Evolutionary conservation across 2,888 invertebrate species (phyloP), one percentile per base, ranked within the genome.

Genomic region (Phasia obesa): DNA sequence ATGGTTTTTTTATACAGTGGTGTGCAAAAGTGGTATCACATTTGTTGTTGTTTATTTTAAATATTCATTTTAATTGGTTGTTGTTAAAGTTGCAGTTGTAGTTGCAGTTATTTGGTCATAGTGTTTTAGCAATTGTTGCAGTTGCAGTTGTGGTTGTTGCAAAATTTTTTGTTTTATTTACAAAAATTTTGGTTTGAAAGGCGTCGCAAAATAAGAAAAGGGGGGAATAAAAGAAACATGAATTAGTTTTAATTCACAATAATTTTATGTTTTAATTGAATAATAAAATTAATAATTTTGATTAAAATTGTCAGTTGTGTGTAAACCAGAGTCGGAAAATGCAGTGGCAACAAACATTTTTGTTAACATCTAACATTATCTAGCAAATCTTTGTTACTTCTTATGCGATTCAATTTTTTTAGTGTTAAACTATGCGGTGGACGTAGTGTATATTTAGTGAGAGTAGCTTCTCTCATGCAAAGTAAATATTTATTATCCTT

Each of bases 171-270:
- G 31, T 80, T 84, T 65, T 81, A 84, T 85, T 84, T 86, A 84
- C 73, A 86, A 84, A 64, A 74, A 65, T 75, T 75, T 64, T 6
- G 31, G 21, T 38, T 67, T 64, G 65, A 47, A 75, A 38, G 31
- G 86, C 84, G 87, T 87, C 86, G 88, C 86, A 88, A 86, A 88
- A 87, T 87, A 79, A 87, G 80, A 79, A 88, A 55, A 38, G 85
- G 87, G 87, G 87, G 71, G 85, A 87, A 84, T 77, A 81, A 80
- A 85, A 81, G 86, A 88, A 84, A 85, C 23, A 85, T 87, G 87
- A 76, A 89, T 89, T 89, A 89, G 89, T 88, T 86, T 62, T 64
- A 69, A 64, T 64, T 78, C 74, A 75, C 35, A 27, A 44, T 25
- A 78, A 81, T 27, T 71, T 15, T 44, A 1, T 25, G n/a, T 17